Conservation (phyloP, 1,140 invertebrate species). For the Cardiocondyla obscurior region DNA sequence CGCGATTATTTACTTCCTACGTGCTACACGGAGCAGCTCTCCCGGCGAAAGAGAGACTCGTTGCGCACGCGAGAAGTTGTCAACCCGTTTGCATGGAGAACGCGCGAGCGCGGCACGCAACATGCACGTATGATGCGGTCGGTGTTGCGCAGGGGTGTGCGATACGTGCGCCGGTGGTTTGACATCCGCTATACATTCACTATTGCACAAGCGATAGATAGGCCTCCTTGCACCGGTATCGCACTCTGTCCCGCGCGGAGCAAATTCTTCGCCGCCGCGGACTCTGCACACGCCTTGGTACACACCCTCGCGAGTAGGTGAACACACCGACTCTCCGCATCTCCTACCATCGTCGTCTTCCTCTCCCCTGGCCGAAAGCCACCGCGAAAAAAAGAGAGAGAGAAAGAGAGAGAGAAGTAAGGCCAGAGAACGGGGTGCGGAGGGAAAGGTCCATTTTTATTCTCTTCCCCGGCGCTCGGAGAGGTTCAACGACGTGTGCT, state of each 20-base stretch:
- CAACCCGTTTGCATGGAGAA: conserved; percentile 54
- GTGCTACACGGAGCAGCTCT: conserved; percentile 52
- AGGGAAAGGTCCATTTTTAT: conserved; percentile 48
- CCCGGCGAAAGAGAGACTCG: neutral
- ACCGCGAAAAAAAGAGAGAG: neutral
- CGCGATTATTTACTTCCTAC: conserved; percentile 57
- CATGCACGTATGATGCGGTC: conserved; percentile 12
- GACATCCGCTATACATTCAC: conserved; percentile 81
- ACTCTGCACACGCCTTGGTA: conserved; percentile 76
- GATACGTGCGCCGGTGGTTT: conserved; percentile 70
- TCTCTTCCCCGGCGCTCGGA: conserved; percentile 11
- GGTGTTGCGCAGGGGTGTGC: conserved; percentile 63
- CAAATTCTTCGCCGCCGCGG: conserved; percentile 74
- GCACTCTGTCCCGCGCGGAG: conserved; percentile 68
- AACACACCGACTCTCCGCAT: conserved; percentile 59
- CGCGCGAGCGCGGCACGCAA: neutral
- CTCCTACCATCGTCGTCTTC: conserved; percentile 42
- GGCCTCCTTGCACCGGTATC: conserved; percentile 72
- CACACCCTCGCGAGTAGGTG: conserved; percentile 77
- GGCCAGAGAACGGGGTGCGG: neutral
- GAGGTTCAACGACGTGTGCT: conserved; percentile 60
- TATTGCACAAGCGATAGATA: conserved; percentile 79
- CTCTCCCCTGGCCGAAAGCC: conserved; percentile 30
- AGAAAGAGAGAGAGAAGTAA: neutral
- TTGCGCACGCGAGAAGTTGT: conserved; percentile 64